A percentile compares a stretch with the other conserved stretches of the same genome.
Conservation (phyloP, 2,113 vertebrate species). For the Potamarius usumacintae region DNA sequence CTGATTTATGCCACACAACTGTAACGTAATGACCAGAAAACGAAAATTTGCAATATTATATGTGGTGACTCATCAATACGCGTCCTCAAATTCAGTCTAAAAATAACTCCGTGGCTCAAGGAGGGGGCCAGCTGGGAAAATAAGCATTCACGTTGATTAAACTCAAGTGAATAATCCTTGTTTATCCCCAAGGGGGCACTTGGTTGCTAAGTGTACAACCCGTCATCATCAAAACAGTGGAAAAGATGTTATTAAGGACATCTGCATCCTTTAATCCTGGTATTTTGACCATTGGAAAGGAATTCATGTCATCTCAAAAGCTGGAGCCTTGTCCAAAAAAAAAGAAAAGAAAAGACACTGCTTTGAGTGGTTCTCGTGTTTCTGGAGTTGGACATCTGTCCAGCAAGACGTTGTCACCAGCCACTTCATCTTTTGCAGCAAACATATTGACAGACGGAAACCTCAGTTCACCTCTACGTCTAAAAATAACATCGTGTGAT, state of each 20-base stretch:
- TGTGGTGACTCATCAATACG: conserved; percentile 26
- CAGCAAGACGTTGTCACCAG: not conserved
- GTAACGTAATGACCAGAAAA: conserved; percentile 8
- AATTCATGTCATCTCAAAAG: conserved; percentile 19
- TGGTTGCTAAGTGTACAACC: conserved; percentile 20
- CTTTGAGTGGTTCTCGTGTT: not conserved
- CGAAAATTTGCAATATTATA: conserved; percentile 2
- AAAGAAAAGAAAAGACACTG: not conserved
- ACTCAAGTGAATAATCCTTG: conserved; percentile 18
- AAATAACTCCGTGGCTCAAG: conserved; percentile 12
- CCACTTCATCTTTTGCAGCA: conserved; percentile 9
- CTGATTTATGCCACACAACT: not conserved
- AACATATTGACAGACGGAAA: not conserved
- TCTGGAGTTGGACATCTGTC: not conserved
- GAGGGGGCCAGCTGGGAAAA: conserved; percentile 45
- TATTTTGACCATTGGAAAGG: conserved; percentile 19
- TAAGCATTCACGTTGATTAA: conserved; percentile 3
- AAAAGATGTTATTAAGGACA: conserved; percentile 33
- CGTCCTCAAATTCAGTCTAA: conserved; percentile 11
- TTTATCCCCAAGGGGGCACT: conserved; percentile 27
- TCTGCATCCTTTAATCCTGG: conserved; percentile 22
- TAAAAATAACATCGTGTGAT: not conserved
- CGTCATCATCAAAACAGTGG: conserved; percentile 29
- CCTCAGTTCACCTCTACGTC: not conserved
- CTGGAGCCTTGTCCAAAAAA: not conserved